Evolutionary conservation across 2,888 invertebrate genomes (phyloP).

Genomic region (Pyralis farinalis): DNA sequence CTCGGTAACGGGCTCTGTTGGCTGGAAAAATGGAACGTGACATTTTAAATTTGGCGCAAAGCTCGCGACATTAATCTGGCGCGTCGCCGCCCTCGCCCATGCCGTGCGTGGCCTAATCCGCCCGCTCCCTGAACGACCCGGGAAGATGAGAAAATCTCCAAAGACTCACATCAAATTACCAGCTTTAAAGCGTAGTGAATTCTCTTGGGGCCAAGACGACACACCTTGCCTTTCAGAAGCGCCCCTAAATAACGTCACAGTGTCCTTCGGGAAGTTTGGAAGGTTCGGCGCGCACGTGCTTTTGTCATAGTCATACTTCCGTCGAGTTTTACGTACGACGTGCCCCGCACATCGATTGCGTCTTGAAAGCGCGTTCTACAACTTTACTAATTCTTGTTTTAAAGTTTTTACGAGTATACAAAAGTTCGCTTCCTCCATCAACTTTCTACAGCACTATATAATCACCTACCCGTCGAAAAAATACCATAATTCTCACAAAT

Average conservation of each 20-base stretch:
- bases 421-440: conserved; percentile 35
- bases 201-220: conserved; percentile 64
- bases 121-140: conserved; percentile 66
- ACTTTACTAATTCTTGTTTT: conserved; percentile 61
- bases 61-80: conserved; percentile 75
- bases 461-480: conserved; percentile 1
- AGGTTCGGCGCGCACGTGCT: conserved; percentile 72
- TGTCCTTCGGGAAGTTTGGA: conserved; percentile 75
- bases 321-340: conserved; percentile 72
- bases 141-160: conserved; percentile 76
- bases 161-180: conserved; percentile 79
- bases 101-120: conserved; percentile 73
- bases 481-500: no score
- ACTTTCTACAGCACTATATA: conserved; percentile 27
- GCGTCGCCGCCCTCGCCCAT: conserved; percentile 69
- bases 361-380: conserved; percentile 55
- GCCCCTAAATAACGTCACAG: conserved; percentile 68
- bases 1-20: conserved; percentile 57
- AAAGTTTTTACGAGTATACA: conserved; percentile 44
- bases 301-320: conserved; percentile 76
- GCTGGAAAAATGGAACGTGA: conserved; percentile 75
- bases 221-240: conserved; percentile 75
- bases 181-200: conserved; percentile 75
- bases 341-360: conserved; percentile 70
- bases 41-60: conserved; percentile 76